phyloP scores from a whole-genome alignment of 2,888 invertebrate genomes.

The Mythimna loreyi region DNA sequence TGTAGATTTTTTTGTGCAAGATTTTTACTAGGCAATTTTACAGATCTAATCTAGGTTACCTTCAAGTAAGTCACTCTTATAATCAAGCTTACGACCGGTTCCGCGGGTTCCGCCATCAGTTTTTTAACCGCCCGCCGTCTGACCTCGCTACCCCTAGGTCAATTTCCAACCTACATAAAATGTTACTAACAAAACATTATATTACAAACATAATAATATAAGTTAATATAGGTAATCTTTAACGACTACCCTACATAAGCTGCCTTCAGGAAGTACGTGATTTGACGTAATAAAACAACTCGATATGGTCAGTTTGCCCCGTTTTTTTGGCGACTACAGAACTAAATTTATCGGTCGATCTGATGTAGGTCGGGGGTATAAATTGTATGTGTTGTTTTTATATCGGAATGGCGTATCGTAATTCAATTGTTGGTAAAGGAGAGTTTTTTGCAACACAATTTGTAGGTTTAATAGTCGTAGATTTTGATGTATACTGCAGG shows the following conservation, averaged over 20 bases:
- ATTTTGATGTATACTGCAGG: not conserved
- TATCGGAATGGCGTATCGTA: slow-evolving; percentile 6
- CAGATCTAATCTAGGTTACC: slow-evolving; percentile 21
- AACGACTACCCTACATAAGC: slow-evolving; percentile 44
- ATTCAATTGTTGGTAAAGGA: not conserved
- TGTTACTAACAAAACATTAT: slow-evolving; percentile 32
- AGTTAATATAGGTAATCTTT: slow-evolving; percentile 50
- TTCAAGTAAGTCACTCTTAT: slow-evolving; percentile 30
- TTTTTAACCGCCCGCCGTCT: slow-evolving; percentile 60
- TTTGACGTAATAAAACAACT: slow-evolving; percentile 74
- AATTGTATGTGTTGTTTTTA: slow-evolving; percentile 67
- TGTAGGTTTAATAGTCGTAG: not conserved
- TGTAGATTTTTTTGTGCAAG: not conserved
- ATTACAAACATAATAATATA: slow-evolving; percentile 39
- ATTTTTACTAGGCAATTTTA: not conserved
- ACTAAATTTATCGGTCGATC: slow-evolving; percentile 38
- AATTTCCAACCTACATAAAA: slow-evolving; percentile 53
- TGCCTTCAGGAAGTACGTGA: slow-evolving; percentile 70
- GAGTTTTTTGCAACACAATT: not conserved
- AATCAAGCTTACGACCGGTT: slow-evolving; percentile 27
- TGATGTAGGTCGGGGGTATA: slow-evolving; percentile 72
- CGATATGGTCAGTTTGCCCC: slow-evolving; percentile 45
- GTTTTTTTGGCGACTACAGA: slow-evolving; percentile 54
- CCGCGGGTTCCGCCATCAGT: slow-evolving; percentile 45
- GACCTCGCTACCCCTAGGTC: slow-evolving; percentile 52